Conservation (phyloP, 2,797 vertebrate species). For the Pseudochirops cupreus region DNA sequence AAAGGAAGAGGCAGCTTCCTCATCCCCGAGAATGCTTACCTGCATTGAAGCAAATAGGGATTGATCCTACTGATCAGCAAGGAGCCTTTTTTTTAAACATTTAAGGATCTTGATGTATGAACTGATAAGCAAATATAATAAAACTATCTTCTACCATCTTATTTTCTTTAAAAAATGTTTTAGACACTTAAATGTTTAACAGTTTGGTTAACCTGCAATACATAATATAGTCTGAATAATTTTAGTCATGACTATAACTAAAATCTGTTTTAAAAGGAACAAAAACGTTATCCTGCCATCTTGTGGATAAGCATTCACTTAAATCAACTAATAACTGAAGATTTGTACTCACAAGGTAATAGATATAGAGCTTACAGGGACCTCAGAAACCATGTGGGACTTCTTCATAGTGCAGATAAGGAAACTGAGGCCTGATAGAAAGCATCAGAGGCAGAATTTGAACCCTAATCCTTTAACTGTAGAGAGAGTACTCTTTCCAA, state of each 20-base stretch:
- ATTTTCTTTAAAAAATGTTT: not conserved
- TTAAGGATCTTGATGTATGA: not conserved
- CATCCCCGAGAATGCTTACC: not conserved
- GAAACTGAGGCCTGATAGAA: not conserved
- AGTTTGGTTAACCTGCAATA: constrained; percentile 36
- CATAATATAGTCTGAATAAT: constrained; percentile 11
- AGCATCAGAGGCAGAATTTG: not conserved
- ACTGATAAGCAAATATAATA: not conserved
- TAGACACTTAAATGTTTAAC: constrained; percentile 21
- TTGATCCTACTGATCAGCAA: not conserved
- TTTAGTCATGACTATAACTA: constrained; percentile 33
- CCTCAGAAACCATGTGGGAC: not conserved
- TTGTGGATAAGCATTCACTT: constrained; percentile 66
- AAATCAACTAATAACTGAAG: constrained; percentile 5
- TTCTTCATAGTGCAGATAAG: not conserved
- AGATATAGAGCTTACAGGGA: not conserved
- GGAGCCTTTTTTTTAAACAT: not conserved
- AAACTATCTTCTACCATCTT: constrained; percentile 22
- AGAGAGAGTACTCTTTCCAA: not conserved
- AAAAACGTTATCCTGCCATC: constrained; percentile 75
- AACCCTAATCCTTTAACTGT: not conserved
- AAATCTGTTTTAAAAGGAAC: constrained; percentile 19
- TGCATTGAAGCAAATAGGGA: not conserved
- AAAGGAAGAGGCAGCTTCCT: not conserved
- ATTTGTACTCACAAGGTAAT: not conserved